phyloP scores from a whole-genome alignment of 2,113 vertebrate species.

The Salvelinus fontinalis region DNA sequence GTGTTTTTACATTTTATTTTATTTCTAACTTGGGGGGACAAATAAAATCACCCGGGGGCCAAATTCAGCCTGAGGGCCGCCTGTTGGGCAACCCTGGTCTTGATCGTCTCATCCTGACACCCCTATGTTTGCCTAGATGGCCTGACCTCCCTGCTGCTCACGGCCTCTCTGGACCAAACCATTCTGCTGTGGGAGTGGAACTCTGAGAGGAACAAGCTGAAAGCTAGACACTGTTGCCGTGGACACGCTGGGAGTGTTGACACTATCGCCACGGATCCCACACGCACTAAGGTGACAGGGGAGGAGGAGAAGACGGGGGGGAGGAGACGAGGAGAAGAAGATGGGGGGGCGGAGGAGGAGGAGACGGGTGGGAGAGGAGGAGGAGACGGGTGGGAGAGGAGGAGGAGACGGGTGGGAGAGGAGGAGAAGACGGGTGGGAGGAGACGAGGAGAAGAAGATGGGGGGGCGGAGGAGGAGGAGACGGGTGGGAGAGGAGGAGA shows the following conservation, averaged over 20 bases:
- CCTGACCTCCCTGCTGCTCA: slow-evolving; percentile 86
- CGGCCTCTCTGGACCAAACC: slow-evolving; percentile 94
- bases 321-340: background rate
- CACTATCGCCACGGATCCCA: slow-evolving; percentile 82
- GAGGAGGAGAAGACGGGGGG: background rate
- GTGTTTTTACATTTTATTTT: too few species aligned
- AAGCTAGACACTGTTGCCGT: slow-evolving; percentile 89
- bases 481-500: too few species aligned
- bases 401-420: too few species aligned
- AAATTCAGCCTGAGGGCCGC: too few species aligned
- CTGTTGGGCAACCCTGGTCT: background rate
- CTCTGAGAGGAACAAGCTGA: slow-evolving; percentile 86
- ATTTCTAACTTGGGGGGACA: too few species aligned
- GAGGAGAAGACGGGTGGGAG: too few species aligned
- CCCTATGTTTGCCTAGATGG: slow-evolving; percentile 72
- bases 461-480: too few species aligned
- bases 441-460: too few species aligned
- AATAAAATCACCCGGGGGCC: background rate
- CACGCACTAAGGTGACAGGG: slow-evolving; percentile 80
- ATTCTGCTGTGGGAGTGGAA: slow-evolving; percentile 96
- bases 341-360: too few species aligned
- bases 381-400: too few species aligned
- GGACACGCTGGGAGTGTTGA: slow-evolving; percentile 93
- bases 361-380: too few species aligned
- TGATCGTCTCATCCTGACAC: slow-evolving; percentile 75